These are phyloP conservation scores for Pelosia muscerda DNA, from an alignment of 2,888 invertebrate species.

Conservation along the genomic window DNA sequence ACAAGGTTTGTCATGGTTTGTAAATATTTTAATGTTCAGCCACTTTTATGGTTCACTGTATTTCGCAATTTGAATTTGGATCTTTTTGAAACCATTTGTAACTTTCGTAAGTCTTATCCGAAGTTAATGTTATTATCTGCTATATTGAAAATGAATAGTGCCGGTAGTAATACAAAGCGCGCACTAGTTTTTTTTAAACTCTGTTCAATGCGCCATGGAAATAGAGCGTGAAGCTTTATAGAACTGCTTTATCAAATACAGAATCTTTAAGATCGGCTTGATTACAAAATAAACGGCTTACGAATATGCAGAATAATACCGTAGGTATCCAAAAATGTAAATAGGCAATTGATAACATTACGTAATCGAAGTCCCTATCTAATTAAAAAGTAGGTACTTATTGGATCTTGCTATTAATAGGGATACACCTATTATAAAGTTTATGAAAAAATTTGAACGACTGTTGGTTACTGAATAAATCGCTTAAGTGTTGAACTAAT, in stretches of 20 bases:
- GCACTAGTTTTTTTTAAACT: constrained; percentile 9
- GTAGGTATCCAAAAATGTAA: no score
- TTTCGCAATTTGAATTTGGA: background rate
- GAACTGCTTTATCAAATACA: constrained; percentile 11
- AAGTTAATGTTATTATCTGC: background rate
- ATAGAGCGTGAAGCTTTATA: constrained; percentile 17
- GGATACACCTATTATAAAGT: no score
- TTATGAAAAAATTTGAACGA: no score
- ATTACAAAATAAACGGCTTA: constrained; percentile 1
- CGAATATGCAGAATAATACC: background rate
- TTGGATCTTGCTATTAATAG: no score
- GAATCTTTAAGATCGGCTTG: constrained; percentile 5
- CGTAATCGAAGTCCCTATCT: no score
- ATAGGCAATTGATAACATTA: no score
- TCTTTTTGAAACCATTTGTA: background rate
- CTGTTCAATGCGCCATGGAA: constrained; percentile 5
- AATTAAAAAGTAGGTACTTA: no score
- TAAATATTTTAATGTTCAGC: background rate
- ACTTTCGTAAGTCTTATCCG: background rate
- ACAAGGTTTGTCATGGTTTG: background rate
- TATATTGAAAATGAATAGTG: background rate
- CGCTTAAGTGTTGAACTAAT: no score
- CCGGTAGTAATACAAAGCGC: background rate
- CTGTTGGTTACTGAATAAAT: no score
- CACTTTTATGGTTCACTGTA: background rate